phyloP scores from a whole-genome alignment of 2,888 invertebrate species.

The Hedychridium roseum region DNA sequence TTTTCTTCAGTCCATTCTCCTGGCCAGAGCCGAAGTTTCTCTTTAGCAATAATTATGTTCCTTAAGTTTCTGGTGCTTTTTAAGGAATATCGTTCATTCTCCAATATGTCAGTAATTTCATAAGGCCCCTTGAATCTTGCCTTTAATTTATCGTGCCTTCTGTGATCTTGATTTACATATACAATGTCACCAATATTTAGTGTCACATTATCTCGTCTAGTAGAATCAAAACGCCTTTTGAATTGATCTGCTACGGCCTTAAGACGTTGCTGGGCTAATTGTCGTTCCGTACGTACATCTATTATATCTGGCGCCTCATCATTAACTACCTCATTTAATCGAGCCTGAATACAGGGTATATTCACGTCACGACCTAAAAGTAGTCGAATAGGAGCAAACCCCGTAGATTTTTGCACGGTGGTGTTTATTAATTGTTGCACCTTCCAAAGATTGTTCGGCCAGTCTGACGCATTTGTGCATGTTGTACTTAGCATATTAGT shows the following conservation, averaged over 20 bases:
- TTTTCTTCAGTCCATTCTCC: not conserved
- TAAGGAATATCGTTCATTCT: not conserved
- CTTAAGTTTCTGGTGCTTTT: not conserved
- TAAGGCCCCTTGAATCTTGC: not conserved
- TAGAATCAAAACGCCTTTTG: not conserved
- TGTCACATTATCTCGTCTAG: not conserved
- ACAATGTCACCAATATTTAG: not conserved
- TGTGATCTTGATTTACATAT: not conserved
- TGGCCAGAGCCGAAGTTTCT: not conserved
- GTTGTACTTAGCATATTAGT: not conserved
- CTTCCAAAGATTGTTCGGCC: constrained; percentile 5
- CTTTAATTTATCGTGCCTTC: not conserved
- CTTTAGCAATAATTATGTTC: not conserved
- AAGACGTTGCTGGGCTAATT: not conserved
- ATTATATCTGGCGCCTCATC: not conserved
- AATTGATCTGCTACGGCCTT: not conserved
- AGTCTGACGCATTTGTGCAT: not conserved
- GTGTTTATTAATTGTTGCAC: not conserved
- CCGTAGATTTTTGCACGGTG: constrained; percentile 3
- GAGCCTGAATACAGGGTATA: not conserved
- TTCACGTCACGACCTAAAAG: not conserved
- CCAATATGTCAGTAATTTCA: not conserved
- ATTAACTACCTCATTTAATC: not conserved
- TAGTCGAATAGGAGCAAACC: constrained; percentile 1
- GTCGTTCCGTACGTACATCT: not conserved